These are phyloP conservation scores for Zaprionus lineosus DNA, from an alignment of 2,888 invertebrate genomes.

Conservation along the genomic window DNA sequence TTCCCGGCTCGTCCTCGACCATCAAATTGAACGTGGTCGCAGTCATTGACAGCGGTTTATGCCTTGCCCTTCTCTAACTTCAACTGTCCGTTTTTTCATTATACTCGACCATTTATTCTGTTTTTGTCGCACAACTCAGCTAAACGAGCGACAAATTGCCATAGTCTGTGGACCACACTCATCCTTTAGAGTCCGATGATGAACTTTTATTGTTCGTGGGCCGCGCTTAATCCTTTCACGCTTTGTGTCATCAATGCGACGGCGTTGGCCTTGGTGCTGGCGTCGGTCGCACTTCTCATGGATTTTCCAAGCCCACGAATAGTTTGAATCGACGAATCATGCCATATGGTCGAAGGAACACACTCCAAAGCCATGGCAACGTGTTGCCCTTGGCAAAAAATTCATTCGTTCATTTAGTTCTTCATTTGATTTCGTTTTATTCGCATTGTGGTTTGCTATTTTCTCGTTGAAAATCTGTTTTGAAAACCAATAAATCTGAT, in stretches of 20 bases:
- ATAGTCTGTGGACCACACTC: conserved; percentile 28
- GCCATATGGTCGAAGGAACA: conserved; percentile 64
- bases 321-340: conserved; percentile 44
- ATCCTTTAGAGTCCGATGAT: conserved; percentile 50
- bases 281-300: conserved; percentile 59
- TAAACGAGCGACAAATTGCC: conserved; percentile 79
- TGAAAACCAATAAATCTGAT: conserved; percentile 79
- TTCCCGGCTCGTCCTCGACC: conserved; percentile 6
- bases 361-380: conserved; percentile 46
- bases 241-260: conserved; percentile 68
- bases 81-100: conserved; percentile 74
- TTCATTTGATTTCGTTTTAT: conserved; percentile 43
- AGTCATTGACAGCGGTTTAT: conserved; percentile 57
- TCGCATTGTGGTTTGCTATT: conserved; percentile 60
- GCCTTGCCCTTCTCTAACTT: conserved; percentile 22
- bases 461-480: conserved; percentile 70
- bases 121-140: conserved; percentile 77
- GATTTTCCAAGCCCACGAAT: conserved; percentile 59
- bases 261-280: conserved; percentile 13
- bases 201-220: conserved; percentile 73
- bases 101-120: conserved; percentile 72
- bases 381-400: conserved; percentile 25
- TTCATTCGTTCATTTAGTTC: conserved; percentile 35
- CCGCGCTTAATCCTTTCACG: conserved; percentile 71
- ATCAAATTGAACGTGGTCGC: conserved; percentile 24